A percentile compares a stretch with the other conserved stretches of the same genome.
Evolutionary conservation across 2,888 invertebrate genomes (phyloP).

Genomic region (Drosophila putrida): DNA sequence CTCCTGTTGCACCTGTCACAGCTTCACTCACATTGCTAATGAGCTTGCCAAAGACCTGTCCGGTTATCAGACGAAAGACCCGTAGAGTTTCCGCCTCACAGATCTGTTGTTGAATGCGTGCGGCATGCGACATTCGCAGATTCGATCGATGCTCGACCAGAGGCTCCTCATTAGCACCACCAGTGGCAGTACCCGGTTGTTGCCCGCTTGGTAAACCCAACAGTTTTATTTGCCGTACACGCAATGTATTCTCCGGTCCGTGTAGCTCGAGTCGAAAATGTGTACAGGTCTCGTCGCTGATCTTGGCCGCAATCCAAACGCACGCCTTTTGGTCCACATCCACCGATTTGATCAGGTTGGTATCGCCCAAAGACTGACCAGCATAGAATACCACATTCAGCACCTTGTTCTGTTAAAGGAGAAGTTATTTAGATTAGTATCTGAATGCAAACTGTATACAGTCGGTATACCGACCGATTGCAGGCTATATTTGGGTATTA

Average conservation of each 20-base stretch:
- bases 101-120: constrained; percentile 91
- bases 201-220: constrained; percentile 87
- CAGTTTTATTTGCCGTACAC: constrained; percentile 93
- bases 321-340: constrained; percentile 94
- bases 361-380: constrained; percentile 93
- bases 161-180: constrained; percentile 12
- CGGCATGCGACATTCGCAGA: constrained; percentile 82
- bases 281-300: constrained; percentile 88
- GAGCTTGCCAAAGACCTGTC: constrained; percentile 95
- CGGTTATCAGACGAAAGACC: constrained; percentile 95
- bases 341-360: constrained; percentile 91
- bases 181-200: constrained; percentile 18
- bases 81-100: constrained; percentile 96
- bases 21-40: constrained; percentile 86
- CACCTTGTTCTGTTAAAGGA: constrained; percentile 91
- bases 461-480: no score
- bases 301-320: constrained; percentile 95
- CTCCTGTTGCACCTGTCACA: constrained; percentile 35
- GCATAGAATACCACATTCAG: constrained; percentile 93
- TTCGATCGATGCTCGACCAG: constrained; percentile 67
- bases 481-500: not conserved
- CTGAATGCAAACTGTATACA: not conserved
- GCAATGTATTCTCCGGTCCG: constrained; percentile 95
- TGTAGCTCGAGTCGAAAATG: constrained; percentile 93
- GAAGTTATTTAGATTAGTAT: no score